A percentile compares a stretch with the other conserved stretches of the same genome.
Conservation (phyloP, 2,113 vertebrate species). For the Nycticorax nycticorax region DNA sequence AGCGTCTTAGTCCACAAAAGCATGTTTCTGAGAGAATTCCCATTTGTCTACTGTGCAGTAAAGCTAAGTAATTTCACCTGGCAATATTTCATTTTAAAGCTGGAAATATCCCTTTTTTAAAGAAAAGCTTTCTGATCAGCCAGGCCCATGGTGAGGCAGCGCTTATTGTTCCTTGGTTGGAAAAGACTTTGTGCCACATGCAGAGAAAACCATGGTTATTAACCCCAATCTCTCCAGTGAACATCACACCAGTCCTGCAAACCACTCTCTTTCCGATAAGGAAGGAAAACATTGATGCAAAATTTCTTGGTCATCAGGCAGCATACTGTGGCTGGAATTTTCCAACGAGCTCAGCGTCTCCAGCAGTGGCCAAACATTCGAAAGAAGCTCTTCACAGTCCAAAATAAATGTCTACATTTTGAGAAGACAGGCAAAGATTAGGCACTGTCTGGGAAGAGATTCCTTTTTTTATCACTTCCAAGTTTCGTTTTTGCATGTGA, state of each 20-base stretch:
- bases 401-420: conserved; percentile 58
- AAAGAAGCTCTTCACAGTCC: neutral
- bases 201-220: neutral
- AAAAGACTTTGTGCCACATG: neutral
- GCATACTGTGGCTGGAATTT: conserved; percentile 23
- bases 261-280: neutral
- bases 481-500: neutral
- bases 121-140: neutral
- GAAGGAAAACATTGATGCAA: neutral
- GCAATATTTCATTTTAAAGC: neutral
- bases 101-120: neutral
- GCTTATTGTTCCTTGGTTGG: neutral
- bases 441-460: conserved; percentile 42
- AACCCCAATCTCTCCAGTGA: neutral
- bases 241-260: neutral
- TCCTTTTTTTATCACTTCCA: neutral
- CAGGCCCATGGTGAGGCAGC: accelerated
- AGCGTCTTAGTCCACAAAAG: neutral
- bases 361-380: neutral
- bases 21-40: neutral
- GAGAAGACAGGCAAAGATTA: conserved; percentile 49
- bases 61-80: neutral
- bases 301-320: neutral
- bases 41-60: neutral
- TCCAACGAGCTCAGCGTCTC: neutral